Evolutionary conservation across 2,113 vertebrate species (phyloP).

Genomic region (Nematolebias whitei): DNA sequence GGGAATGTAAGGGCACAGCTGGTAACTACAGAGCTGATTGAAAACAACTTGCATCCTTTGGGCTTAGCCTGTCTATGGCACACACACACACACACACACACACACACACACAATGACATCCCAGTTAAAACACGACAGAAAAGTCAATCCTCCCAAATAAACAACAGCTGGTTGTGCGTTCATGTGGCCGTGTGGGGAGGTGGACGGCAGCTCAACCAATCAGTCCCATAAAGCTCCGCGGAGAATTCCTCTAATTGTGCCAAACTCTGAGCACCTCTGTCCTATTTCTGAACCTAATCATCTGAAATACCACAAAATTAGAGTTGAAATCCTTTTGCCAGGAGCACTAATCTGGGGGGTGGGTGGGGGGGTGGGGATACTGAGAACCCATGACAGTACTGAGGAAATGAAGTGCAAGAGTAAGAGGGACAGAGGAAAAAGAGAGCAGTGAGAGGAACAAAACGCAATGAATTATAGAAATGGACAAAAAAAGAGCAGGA

Average conservation of each 20-base stretch:
- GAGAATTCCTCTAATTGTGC: slow-evolving; percentile 70
- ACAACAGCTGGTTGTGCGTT: slow-evolving; percentile 75
- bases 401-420: slow-evolving; percentile 60
- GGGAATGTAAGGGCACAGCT: slow-evolving; percentile 73
- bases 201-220: slow-evolving; percentile 63
- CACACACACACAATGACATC: slow-evolving; percentile 46
- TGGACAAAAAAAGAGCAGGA: slow-evolving; percentile 72
- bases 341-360: slow-evolving; percentile 67
- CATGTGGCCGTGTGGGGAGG: slow-evolving; percentile 50
- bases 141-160: slow-evolving; percentile 63
- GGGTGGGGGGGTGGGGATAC: slow-evolving; percentile 9
- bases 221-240: slow-evolving; percentile 61
- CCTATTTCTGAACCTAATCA: slow-evolving; percentile 75
- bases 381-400: slow-evolving; percentile 58
- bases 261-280: slow-evolving; percentile 68
- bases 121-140: slow-evolving; percentile 59
- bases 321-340: slow-evolving; percentile 71
- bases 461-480: slow-evolving; percentile 77
- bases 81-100: slow-evolving; percentile 35
- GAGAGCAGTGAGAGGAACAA: slow-evolving; percentile 61
- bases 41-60: slow-evolving; percentile 74
- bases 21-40: slow-evolving; percentile 76
- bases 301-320: slow-evolving; percentile 75
- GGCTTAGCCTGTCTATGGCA: slow-evolving; percentile 67
- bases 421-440: slow-evolving; percentile 37